Evolutionary conservation across 1,140 invertebrate species (phyloP), one percentile per base, ranked within the genome.

Genomic region (Trypoxylus dichotomus): DNA sequence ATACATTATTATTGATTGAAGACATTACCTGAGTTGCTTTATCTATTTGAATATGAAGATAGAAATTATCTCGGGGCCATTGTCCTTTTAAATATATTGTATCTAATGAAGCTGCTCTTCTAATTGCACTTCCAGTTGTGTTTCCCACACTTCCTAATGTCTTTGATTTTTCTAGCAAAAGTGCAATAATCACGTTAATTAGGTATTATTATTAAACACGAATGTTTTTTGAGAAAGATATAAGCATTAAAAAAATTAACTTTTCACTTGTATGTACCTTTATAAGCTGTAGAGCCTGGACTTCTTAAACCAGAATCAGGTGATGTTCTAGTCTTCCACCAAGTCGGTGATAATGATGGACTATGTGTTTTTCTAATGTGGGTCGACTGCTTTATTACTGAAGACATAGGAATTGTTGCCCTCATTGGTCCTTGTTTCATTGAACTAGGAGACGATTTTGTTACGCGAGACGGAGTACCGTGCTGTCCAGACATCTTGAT

Each of bases 41-140:
- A 85, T 94, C 92, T 47, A 94, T 89, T 86, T 93, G 90, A 78
- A 94, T 89, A 85, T 92, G 91, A 78, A 91, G 89, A 81, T 89
- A 90, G 82, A 91, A 91, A 79, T 89, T 89, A 82, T 94, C 93
- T 81, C 91, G 89, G 71, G 92, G 92, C 92, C 92, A 94, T 81
- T 93, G 92, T 81, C 92, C 92, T 84, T 92, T 91, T 76, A 94
- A 88, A 85, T 94, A 93, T 79, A 94, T 91, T 19, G 93, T 92
- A 83, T 94, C 93, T 80, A 94, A 85, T 13, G 93, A 94, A 71
- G 93, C 93, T 80, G 93, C 94, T 76, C 93, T 89, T 82, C 93
- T 87, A 80, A 94, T 94, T 25, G 88, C 89, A 89, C 87, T 90
- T 82, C 86, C 85, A 21, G 77, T 47, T 82, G 85, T 85, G 11